Evolutionary conservation across 2,888 invertebrate species (phyloP), one percentile per base, ranked within the genome.

Genomic region (Mystacides longicornis): DNA sequence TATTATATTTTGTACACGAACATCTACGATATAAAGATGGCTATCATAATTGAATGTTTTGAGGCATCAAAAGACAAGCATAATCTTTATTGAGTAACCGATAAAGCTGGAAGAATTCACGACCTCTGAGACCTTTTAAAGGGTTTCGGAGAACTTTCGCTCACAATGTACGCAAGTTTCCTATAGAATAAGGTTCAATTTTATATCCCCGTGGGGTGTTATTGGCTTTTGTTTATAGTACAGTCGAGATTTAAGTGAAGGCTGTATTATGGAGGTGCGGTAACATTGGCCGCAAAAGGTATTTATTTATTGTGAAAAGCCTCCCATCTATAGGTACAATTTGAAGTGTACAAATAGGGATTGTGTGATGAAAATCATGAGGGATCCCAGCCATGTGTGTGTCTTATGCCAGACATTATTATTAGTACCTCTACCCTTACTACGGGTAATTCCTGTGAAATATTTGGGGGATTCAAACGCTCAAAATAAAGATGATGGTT

Each of bases 181-280:
- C 16, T 48, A 33, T 42, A 42, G 48, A 43, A 49, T 45, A 23
- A 52, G 59, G 59, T 57, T 60, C 60, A 60, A 60, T 60, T 60
- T 60, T 55, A 60, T 55, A 49, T 53, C 47, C 55, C 53, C 51
- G 23, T 51, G 55, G 59, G 56, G 57, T 55, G 53, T 51, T 60
- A 57, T 57, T 51, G 57, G 57, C 52, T 55, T 55, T 57, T 60
- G 60, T 60, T 60, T 60, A 57, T 57, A 49, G 55, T 59, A 51
- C 55, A 5, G 42, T 49, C 37, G 60, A 55, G 53, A 55, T 55
- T 55, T 55, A 22, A 51, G 18, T 48, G 51, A 33, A 23, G 14
- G 49, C 27, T 49, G 49, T 16, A 37, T 37, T 37, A 37, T 52
- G 23, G 53, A 50, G 52, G 49, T 23, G 45, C 16, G 19, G 18